A percentile compares a stretch with the other conserved stretches of the same genome.
These are phyloP conservation scores for Hemibagrus guttatus DNA, from an alignment of 2,797 vertebrate species.

Conservation along the genomic window DNA sequence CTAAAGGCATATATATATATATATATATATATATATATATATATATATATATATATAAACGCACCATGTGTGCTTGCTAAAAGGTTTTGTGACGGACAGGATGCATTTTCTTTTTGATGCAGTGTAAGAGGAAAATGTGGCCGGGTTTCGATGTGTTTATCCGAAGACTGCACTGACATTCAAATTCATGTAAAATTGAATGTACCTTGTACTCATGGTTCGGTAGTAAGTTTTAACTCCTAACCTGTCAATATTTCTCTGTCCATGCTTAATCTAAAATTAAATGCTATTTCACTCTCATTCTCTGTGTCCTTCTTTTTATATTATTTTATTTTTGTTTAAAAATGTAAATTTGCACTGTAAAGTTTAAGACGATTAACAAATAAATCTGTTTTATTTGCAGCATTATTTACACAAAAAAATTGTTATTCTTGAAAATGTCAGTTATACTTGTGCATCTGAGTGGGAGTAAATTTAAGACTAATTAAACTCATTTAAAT, in stretches of 20 bases:
- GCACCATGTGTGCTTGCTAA: not conserved
- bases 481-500: too few relatives aligned
- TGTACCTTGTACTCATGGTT: not conserved
- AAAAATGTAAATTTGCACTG: too few relatives aligned
- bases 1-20: not conserved
- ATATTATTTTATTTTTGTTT: not conserved
- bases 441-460: too few relatives aligned
- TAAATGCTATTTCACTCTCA: constrained; percentile 4
- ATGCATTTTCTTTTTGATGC: not conserved
- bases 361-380: too few relatives aligned
- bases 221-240: not conserved
- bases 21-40: too few relatives aligned
- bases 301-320: not conserved
- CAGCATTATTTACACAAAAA: too few relatives aligned
- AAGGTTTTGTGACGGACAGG: not conserved
- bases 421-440: too few relatives aligned
- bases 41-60: too few relatives aligned
- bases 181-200: too few relatives aligned
- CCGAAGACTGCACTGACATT: not conserved
- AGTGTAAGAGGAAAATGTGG: not conserved
- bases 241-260: not conserved
- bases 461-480: too few relatives aligned
- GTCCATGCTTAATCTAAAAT: constrained; percentile 1
- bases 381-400: too few relatives aligned
- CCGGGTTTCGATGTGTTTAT: not conserved